A percentile compares a stretch with the other conserved stretches of the same genome.
Conservation (phyloP, 2,797 vertebrate species). For the Pipistrellus pipistrellus region DNA sequence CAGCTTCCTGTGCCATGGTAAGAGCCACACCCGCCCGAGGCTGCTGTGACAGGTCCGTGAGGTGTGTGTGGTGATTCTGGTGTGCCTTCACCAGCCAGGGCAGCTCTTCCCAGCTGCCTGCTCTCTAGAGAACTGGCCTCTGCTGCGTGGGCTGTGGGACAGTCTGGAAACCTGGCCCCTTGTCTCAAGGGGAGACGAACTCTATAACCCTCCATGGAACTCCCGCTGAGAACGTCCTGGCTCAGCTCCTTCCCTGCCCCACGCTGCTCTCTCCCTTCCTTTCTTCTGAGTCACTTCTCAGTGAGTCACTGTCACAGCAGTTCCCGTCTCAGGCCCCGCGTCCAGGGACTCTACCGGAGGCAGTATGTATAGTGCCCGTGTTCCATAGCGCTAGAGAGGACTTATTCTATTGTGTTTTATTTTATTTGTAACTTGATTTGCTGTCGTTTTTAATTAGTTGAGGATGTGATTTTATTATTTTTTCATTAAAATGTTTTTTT, state of each 20-base stretch:
- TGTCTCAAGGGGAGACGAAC: background rate
- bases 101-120: background rate
- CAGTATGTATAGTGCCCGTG: background rate
- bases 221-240: background rate
- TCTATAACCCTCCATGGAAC: background rate
- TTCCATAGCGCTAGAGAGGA: background rate
- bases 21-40: background rate
- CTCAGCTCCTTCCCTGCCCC: background rate
- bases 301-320: background rate
- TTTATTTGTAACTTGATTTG: background rate
- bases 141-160: background rate
- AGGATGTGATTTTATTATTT: background rate
- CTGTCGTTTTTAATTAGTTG: background rate
- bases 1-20: background rate
- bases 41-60: background rate
- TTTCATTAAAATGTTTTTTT: background rate
- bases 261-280: background rate
- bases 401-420: conserved; percentile 38
- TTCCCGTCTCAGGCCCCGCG: background rate
- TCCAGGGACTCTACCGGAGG: background rate
- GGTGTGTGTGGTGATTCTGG: background rate
- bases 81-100: background rate
- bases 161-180: background rate
- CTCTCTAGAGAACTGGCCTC: background rate
- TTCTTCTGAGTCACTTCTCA: background rate